Conservation (phyloP, 2,888 invertebrate genomes). For the Chrysomela aeneicollis region DNA sequence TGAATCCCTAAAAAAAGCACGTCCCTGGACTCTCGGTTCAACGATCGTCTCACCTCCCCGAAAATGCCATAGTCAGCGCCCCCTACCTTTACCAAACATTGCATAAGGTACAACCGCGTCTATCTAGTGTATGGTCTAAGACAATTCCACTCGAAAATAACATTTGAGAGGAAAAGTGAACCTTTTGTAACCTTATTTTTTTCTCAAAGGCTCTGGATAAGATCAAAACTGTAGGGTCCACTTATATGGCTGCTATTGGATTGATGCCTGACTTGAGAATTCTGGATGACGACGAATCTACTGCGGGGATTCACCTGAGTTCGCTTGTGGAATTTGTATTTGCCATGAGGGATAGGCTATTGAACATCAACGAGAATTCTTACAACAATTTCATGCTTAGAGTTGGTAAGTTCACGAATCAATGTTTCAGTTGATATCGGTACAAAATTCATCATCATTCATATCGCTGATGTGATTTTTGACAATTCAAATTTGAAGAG, state of each 20-base stretch:
- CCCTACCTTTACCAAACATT: too few species aligned
- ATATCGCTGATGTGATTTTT: too few species aligned
- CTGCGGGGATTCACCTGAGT: constrained; percentile 74
- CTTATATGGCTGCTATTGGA: constrained; percentile 93
- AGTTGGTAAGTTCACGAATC: constrained; percentile 72
- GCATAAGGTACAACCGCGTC: too few species aligned
- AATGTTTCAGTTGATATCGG: not conserved
- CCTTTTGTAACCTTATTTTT: too few species aligned
- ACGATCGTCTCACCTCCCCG: too few species aligned
- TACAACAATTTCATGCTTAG: constrained; percentile 91
- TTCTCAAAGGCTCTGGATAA: constrained; percentile 79
- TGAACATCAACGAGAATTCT: constrained; percentile 90
- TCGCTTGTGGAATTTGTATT: constrained; percentile 90
- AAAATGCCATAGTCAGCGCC: too few species aligned
- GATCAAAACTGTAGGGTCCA: constrained; percentile 92
- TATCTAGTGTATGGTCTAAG: too few species aligned
- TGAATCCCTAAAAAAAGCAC: too few species aligned
- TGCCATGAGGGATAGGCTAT: constrained; percentile 84
- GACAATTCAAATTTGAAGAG: too few species aligned
- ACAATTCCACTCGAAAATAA: too few species aligned
- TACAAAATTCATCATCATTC: not conserved
- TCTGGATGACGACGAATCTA: constrained; percentile 71
- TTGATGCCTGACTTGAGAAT: constrained; percentile 83
- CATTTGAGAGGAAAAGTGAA: too few species aligned
- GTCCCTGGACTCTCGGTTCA: too few species aligned